Conservation (phyloP, 2,888 invertebrate genomes). For the Parthenolecanium corni region DNA sequence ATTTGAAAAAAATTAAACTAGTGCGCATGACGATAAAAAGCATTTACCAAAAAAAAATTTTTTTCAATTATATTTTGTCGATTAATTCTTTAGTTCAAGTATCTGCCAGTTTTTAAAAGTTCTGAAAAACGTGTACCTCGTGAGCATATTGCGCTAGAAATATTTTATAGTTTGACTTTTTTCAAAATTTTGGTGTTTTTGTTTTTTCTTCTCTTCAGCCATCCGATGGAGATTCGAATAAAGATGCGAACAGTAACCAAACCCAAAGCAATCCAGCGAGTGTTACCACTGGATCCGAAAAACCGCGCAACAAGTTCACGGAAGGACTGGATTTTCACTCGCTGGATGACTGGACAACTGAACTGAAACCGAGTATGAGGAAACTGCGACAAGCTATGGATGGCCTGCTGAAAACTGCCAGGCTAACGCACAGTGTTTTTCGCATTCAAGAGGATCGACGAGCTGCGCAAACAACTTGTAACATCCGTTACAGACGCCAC, state of each 20-base stretch:
- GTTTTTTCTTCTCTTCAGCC: too few relatives aligned
- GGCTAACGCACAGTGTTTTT: conserved; percentile 72
- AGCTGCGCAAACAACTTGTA: conserved; percentile 57
- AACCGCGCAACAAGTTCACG: conserved; percentile 54
- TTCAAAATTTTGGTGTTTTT: too few relatives aligned
- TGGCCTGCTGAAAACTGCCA: conserved; percentile 59
- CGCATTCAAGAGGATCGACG: conserved; percentile 67
- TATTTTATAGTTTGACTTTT: too few relatives aligned
- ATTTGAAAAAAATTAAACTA: too few relatives aligned
- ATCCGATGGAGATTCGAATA: neutral
- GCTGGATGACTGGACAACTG: conserved; percentile 62
- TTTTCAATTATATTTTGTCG: too few relatives aligned
- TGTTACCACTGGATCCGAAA: neutral
- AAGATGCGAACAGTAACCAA: neutral
- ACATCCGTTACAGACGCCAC: conserved; percentile 69
- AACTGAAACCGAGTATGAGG: conserved; percentile 64
- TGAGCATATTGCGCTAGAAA: too few relatives aligned
- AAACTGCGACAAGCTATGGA: conserved; percentile 70
- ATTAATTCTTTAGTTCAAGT: too few relatives aligned
- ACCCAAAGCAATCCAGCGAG: neutral
- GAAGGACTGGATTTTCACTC: conserved; percentile 57
- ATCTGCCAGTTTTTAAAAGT: too few relatives aligned
- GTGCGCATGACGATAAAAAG: too few relatives aligned
- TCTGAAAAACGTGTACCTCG: too few relatives aligned
- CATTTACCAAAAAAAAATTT: too few relatives aligned